A percentile compares a stretch with the other conserved stretches of the same genome.
Conservation (phyloP, 1,140 invertebrate genomes). For the Melitaea cinxia region DNA sequence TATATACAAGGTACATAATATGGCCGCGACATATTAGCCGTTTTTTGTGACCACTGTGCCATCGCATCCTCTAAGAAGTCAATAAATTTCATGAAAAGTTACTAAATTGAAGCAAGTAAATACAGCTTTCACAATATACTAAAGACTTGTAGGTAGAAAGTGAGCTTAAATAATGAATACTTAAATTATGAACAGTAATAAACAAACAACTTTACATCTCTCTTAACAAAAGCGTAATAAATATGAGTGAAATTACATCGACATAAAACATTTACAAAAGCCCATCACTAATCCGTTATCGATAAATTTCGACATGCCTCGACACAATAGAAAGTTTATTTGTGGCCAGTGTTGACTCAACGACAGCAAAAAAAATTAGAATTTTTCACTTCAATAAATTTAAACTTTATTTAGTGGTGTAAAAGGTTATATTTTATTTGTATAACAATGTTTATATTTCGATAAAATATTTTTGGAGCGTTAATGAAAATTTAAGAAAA, state of each 20-base stretch:
- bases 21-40: too few relatives aligned
- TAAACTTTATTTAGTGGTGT: constrained; percentile 10
- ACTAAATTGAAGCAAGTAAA: too few relatives aligned
- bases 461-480: constrained; percentile 1
- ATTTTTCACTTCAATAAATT: constrained; percentile 16
- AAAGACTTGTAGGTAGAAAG: not conserved
- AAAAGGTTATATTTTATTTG: constrained; percentile 12
- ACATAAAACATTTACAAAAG: constrained; percentile 30
- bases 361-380: constrained; percentile 50
- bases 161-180: not conserved
- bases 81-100: too few relatives aligned
- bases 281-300: constrained; percentile 48
- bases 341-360: constrained; percentile 48
- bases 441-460: constrained; percentile 3
- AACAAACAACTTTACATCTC: constrained; percentile 16
- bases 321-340: constrained; percentile 76
- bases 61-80: too few relatives aligned
- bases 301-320: constrained; percentile 65
- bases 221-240: constrained; percentile 41
- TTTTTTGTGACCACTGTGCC: too few relatives aligned
- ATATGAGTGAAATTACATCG: constrained; percentile 42
- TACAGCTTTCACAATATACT: not conserved
- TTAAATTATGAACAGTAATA: constrained; percentile 7
- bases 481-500: too few relatives aligned
- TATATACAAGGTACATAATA: too few relatives aligned